Evolutionary conservation across 2,113 vertebrate genomes (phyloP).

Genomic region (Pica pica): DNA sequence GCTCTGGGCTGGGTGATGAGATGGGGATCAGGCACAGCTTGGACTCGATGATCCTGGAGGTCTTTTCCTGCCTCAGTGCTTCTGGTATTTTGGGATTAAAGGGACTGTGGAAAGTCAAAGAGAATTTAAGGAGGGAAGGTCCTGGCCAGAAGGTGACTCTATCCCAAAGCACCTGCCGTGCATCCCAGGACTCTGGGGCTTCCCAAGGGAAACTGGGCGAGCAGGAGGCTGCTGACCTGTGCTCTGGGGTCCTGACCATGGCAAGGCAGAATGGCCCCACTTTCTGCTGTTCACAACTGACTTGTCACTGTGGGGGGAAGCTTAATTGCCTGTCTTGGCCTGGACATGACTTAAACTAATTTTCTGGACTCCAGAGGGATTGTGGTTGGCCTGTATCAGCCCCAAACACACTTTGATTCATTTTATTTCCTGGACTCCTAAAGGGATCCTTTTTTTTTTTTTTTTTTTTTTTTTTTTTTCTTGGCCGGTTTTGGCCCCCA

Average conservation of each 20-base stretch:
- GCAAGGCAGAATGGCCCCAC: neutral
- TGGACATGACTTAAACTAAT: neutral
- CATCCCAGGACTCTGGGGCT: neutral
- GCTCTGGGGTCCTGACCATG: neutral
- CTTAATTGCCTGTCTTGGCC: constrained; percentile 51
- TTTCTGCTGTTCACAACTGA: neutral
- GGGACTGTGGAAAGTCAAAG: neutral
- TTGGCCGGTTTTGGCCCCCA: constrained; percentile 45
- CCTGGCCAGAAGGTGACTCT: neutral
- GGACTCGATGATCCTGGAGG: neutral
- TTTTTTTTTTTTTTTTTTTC: constrained; percentile 11
- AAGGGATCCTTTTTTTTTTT: constrained; percentile 28
- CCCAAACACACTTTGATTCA: constrained; percentile 53
- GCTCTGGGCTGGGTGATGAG: neutral
- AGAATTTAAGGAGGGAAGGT: neutral
- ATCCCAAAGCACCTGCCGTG: neutral
- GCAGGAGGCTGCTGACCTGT: neutral
- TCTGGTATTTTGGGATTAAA: neutral
- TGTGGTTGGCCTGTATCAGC: constrained; percentile 64
- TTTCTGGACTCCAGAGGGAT: constrained; percentile 50
- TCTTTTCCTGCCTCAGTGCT: neutral
- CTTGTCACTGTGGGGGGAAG: neutral
- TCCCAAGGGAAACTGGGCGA: neutral
- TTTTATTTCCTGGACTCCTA: constrained; percentile 53
- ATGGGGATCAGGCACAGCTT: neutral